Percentiles rank a stretch among this genome's conserved stretches.
phyloP scores from a whole-genome alignment of 2,113 vertebrate species.

The Symphodus melops region DNA sequence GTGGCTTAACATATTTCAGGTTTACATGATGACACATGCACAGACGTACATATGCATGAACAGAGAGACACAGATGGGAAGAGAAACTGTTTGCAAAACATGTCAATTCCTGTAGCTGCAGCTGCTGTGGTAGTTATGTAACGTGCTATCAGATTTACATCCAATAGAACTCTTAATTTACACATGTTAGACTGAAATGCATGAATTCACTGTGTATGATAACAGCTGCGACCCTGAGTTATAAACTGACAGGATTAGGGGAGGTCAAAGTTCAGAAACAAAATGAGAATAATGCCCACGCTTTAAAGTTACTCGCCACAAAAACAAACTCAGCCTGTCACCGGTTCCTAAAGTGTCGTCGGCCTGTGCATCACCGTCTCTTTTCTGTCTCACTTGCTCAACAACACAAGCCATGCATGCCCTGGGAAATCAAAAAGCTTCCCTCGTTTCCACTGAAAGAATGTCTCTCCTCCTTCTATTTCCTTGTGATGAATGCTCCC shows the following conservation, averaged over 20 bases:
- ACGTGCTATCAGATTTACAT: slow-evolving; percentile 62
- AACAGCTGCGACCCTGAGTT: slow-evolving; percentile 49
- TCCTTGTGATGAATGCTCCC: slow-evolving; percentile 46
- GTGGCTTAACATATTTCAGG: not conserved
- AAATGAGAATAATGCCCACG: slow-evolving; percentile 62
- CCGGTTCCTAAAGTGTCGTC: slow-evolving; percentile 58
- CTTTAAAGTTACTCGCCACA: slow-evolving; percentile 60
- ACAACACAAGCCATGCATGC: slow-evolving; percentile 26
- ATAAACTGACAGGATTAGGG: slow-evolving; percentile 63
- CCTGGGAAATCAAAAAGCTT: slow-evolving; percentile 55
- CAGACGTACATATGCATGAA: not conserved
- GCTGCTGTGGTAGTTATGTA: slow-evolving; percentile 73
- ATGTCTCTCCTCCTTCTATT: slow-evolving; percentile 49
- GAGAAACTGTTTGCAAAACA: slow-evolving; percentile 58
- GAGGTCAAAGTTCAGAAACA: slow-evolving; percentile 59
- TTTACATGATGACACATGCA: not conserved
- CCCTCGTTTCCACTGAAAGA: slow-evolving; percentile 40
- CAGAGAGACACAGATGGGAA: slow-evolving; percentile 8
- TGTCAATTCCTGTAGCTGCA: slow-evolving; percentile 75
- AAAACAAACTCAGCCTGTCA: slow-evolving; percentile 63
- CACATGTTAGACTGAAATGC: not conserved
- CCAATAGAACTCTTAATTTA: not conserved
- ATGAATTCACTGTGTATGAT: slow-evolving; percentile 25
- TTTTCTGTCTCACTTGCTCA: slow-evolving; percentile 52
- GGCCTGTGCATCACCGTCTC: slow-evolving; percentile 37